These are phyloP conservation scores for Aphaenogaster ashmeadi DNA, from an alignment of 1,140 invertebrate genomes.

Conservation along the genomic window DNA sequence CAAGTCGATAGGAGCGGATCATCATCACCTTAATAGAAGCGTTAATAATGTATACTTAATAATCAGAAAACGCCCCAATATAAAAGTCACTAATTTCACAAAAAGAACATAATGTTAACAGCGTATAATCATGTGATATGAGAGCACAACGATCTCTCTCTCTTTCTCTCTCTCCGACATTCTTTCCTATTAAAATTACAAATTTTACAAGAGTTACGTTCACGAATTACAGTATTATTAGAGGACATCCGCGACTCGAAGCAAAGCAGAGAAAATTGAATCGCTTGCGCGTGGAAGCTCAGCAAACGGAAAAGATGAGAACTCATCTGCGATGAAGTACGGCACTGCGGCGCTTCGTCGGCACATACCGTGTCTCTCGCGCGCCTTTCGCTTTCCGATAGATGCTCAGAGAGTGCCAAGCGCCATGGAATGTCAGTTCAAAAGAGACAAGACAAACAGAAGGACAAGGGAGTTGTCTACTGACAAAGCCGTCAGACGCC, in stretches of 20 bases:
- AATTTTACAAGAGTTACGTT: slow-evolving; percentile 15
- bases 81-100: neutral
- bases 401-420: slow-evolving; percentile 26
- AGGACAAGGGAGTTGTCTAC: slow-evolving; percentile 61
- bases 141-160: neutral
- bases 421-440: slow-evolving; percentile 57
- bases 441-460: slow-evolving; percentile 69
- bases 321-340: slow-evolving; percentile 42
- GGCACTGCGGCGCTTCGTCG: neutral
- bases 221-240: slow-evolving; percentile 38
- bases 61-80: neutral
- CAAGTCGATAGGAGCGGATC: slow-evolving; percentile 16
- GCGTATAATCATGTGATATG: neutral
- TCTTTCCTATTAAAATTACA: neutral
- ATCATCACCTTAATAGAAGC: neutral
- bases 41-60: neutral
- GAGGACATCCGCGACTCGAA: slow-evolving; percentile 17
- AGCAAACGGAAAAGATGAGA: slow-evolving; percentile 41
- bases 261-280: slow-evolving; percentile 43
- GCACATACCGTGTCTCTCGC: neutral
- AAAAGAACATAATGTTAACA: neutral
- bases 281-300: slow-evolving; percentile 18
- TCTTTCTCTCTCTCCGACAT: neutral
- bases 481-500: slow-evolving; percentile 69
- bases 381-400: slow-evolving; percentile 44